Percentiles rank a stretch among this genome's conserved stretches.
phyloP scores from a whole-genome alignment of 2,797 vertebrate genomes.

The Pseudomugil tenellus region DNA sequence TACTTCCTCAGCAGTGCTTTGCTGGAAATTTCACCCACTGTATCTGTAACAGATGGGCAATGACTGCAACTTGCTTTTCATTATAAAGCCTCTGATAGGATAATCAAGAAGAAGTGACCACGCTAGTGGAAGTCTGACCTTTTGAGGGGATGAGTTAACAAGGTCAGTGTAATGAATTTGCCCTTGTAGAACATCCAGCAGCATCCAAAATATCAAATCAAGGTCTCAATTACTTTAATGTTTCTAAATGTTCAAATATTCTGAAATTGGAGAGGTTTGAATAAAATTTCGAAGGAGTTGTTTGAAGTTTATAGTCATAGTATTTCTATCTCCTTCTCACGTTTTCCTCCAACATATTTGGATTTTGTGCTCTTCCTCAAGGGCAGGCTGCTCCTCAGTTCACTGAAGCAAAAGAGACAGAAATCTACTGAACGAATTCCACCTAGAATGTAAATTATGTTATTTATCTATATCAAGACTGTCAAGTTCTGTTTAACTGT shows the following conservation, averaged over 20 bases:
- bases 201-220: background rate
- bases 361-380: slow-evolving; percentile 21
- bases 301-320: background rate
- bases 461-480: too few species aligned
- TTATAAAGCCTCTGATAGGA: slow-evolving; percentile 7
- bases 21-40: slow-evolving; percentile 1
- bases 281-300: too few species aligned
- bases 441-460: background rate
- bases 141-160: background rate
- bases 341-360: background rate
- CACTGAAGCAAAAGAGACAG: slow-evolving; percentile 12
- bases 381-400: slow-evolving; percentile 12
- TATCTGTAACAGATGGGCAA: background rate
- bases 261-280: too few species aligned
- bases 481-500: too few species aligned
- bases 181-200: background rate
- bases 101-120: slow-evolving; percentile 1
- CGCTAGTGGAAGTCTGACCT: slow-evolving; percentile 3
- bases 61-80: slow-evolving; percentile 3
- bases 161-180: background rate
- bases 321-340: background rate
- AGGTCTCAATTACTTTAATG: background rate
- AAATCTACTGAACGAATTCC: slow-evolving; percentile 21
- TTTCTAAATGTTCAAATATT: background rate
- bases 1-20: slow-evolving; percentile 2